Base-by-base conservation (phyloP, 2,797 vertebrate species). In the Acanthopagrus latus region DNA sequence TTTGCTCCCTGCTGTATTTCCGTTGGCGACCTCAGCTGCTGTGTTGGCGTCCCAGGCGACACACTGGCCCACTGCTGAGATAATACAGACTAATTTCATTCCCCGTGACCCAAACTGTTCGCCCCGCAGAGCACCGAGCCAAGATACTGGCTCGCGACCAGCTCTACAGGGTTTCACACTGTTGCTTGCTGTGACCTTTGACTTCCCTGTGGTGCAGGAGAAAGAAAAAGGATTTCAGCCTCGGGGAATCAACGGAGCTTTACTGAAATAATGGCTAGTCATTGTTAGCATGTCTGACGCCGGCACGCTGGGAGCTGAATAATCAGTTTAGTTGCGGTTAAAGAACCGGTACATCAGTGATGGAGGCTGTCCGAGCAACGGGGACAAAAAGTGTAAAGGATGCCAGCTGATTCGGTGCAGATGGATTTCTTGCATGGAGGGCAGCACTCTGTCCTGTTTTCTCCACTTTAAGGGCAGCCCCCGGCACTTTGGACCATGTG, bases 171-270 rank as follows among this genome's bases (percentile, higher is more conserved):
- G 50, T 52, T 18, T 64, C 55, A 23, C 43, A 0, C 33, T 46
- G 66, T 74, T 25, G 48, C 41, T 12, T 57, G 38, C 66, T 48
- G 20, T 63, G 63, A 78, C 65, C 64, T 79, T 56, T 77, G 46
- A 67, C 43, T 52, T 54, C 46, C 18, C 33, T 13, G 74, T 1
- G 3, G 43, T 56, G 17, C 21, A 4, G 14, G 7, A 11, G 2
- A 7, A 5, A 16, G 14, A 47, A 41, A 5, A 8, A 8, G 13
- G 7, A 50, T 66, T 41, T 29, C 48, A 29, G 56, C 60, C 60
- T 58, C 16, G 0, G 60, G 71, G 57, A 73, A 73, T 76, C 1
- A 74, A 14, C 64, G 64, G 17, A 76, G 66, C 46, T 18, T 55
- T 56, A 23, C 44, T 2, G 14, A 21, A 29, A 44, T 58, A 23